Conservation (phyloP, 2,113 vertebrate species). For the Tyrannus savana region DNA sequence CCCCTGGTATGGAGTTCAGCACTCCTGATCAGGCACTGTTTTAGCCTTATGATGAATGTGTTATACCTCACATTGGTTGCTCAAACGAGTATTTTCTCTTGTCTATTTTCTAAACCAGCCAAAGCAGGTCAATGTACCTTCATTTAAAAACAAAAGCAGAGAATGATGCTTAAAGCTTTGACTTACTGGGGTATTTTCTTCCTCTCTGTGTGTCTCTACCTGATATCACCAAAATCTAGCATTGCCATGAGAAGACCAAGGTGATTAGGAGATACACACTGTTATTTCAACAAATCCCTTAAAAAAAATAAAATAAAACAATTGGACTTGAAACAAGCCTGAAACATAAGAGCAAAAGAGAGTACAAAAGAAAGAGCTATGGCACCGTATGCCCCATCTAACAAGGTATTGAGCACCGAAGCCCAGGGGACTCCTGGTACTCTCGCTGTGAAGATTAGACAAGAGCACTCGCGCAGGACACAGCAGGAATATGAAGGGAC, state of each 20-base stretch:
- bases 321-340: not conserved
- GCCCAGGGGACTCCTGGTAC: slow-evolving; percentile 79
- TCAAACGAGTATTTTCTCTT: not conserved
- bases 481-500: slow-evolving; percentile 71
- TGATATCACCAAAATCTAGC: not conserved
- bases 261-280: not conserved
- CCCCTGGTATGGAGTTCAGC: not conserved
- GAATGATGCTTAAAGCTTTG: not conserved
- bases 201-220: not conserved
- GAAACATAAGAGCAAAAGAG: slow-evolving; percentile 11
- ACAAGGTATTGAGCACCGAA: slow-evolving; percentile 82
- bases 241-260: not conserved
- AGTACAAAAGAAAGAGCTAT: not conserved
- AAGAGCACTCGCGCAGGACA: slow-evolving; percentile 76
- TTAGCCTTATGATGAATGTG: not conserved
- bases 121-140: not conserved
- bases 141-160: slow-evolving; percentile 20
- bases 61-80: not conserved
- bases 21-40: not conserved
- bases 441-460: slow-evolving; percentile 83
- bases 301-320: not conserved
- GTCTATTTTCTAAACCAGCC: not conserved
- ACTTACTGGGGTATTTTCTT: not conserved
- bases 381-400: slow-evolving; percentile 68
- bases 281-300: not conserved